Evolutionary conservation across 1,140 invertebrate genomes (phyloP), one percentile per base, ranked within the genome.

Genomic region (Chironomus tepperi): DNA sequence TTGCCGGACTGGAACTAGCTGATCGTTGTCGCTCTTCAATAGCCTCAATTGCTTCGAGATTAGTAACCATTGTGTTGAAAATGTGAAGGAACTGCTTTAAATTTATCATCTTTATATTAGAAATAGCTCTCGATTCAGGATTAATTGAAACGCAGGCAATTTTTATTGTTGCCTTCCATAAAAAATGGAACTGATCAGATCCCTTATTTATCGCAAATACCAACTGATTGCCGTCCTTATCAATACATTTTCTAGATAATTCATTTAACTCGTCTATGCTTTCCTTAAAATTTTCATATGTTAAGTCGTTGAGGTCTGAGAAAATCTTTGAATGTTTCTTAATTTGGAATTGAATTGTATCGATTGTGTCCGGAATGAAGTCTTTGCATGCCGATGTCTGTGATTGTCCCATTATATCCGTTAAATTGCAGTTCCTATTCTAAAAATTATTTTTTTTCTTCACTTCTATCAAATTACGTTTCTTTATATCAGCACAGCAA

Each of bases 101-200:
- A 77, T 84, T 87, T 7, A 91, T 78, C 8, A 89, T 76, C 74
- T 88, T 82, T 73, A 84, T 85, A 9, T 84, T 86, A 75, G 87
- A 85, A 19, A 89, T 83, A 75, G 84, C 79, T 73, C 83, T 81
- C 10, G 82, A 82, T 21, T 78, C 74, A 7, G 84, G 81, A 79
- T 88, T 83, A 19, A 86, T 84, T 84, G 89, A 90, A 15, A 88
- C 83, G 81, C 89, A 91, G 74, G 85, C 86, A 76, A 91, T 88
- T 78, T 86, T 84, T 1, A 90, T 85, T 3, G 87, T 89, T 3
- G 85, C 87, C 80, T 89, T 90, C 90, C 90, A 91, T 21, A 90
- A 82, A 2, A 90, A 77, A 12, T 86, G 86, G 8, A 84, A 81
- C 81, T 57, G 12, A n/a, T 90, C 89, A 16, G 87, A 87, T 5